Evolutionary conservation across 2,888 invertebrate genomes (phyloP), one percentile per base, ranked within the genome.

Genomic region (Clanis bilineata): DNA sequence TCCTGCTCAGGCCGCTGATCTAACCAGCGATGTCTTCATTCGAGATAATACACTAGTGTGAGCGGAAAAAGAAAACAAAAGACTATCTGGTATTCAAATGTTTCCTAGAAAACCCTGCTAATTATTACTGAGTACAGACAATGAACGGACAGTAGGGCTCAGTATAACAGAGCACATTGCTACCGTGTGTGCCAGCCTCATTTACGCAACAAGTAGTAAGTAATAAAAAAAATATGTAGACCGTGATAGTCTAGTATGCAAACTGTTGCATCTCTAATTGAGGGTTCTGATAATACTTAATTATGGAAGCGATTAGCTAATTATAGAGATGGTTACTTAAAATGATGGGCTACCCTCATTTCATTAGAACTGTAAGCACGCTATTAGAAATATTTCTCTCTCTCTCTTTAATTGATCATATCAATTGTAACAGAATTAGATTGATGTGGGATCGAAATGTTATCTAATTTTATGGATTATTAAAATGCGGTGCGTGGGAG

Each of bases 101-200:
- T 51, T 51, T 51, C 51, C 51, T 51, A 47, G 51, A 32, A 51
- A 51, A 51, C 10, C 3, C 32, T 18, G 32, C 32, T 51, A 51
- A 51, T 51, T 51, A 51, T 10, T 32, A 3, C 18, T 28, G 18
- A 9, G 28, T 51, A 28, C 28, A 32, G 28, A 51, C 66, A 72
- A 78, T 72, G 68, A 69, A 74, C 59, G 62, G 63, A 72, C 70
- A 71, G 69, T 68, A 61, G 62, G 32, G 25, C 44, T 51, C 10
- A 32, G 9, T 15, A 32, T 28, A 32, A 28, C 4, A 47, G 47
- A 51, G 18, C 21, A 45, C 47, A 9, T 51, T 51, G 51, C 51
- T 32, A 32, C 51, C 32, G 51, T 51, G 32, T 32, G 10, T 51
- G 51, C 18, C 15, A 51, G 28, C 32, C 12, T 28, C 51, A 10